These are phyloP conservation scores for Drosophila neotestacea DNA, from an alignment of 2,888 invertebrate species.

Conservation along the genomic window DNA sequence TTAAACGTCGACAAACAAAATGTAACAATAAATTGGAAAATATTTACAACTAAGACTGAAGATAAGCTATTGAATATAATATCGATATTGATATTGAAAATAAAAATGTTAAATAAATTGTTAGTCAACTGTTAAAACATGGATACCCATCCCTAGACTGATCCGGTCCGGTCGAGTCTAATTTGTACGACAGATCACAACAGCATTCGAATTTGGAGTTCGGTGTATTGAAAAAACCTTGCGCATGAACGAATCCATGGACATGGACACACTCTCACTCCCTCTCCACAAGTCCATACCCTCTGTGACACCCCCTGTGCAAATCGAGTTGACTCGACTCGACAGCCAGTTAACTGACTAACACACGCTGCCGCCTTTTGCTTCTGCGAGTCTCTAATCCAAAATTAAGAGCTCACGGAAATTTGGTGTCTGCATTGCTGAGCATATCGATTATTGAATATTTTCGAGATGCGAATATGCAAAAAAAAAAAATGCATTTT, in stretches of 20 bases:
- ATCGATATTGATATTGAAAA: no score
- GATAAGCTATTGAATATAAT: no score
- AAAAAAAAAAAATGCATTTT: slow-evolving; percentile 70
- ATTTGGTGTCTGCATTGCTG: slow-evolving; percentile 35
- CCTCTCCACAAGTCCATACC: slow-evolving; percentile 13
- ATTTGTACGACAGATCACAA: slow-evolving; percentile 5
- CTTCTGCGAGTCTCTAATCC: slow-evolving; percentile 4
- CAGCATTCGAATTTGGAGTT: slow-evolving; percentile 47
- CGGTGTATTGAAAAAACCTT: slow-evolving; percentile 75
- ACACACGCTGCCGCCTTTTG: slow-evolving; percentile 6
- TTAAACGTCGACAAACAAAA: no score
- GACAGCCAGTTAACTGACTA: slow-evolving; percentile 13
- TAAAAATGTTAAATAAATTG: no score
- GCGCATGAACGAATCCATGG: slow-evolving; percentile 85
- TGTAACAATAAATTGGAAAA: no score
- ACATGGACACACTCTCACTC: slow-evolving; percentile 72
- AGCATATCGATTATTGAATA: slow-evolving; percentile 27
- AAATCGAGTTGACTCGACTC: neutral
- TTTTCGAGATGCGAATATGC: slow-evolving; percentile 57
- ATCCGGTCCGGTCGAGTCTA: no score
- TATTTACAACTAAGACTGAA: no score
- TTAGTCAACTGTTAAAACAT: no score
- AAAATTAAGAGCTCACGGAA: slow-evolving; percentile 63
- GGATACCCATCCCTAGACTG: no score
- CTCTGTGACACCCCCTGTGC: neutral